phyloP scores from a whole-genome alignment of 2,797 vertebrate species.

The Macrochelys suwanniensis region DNA sequence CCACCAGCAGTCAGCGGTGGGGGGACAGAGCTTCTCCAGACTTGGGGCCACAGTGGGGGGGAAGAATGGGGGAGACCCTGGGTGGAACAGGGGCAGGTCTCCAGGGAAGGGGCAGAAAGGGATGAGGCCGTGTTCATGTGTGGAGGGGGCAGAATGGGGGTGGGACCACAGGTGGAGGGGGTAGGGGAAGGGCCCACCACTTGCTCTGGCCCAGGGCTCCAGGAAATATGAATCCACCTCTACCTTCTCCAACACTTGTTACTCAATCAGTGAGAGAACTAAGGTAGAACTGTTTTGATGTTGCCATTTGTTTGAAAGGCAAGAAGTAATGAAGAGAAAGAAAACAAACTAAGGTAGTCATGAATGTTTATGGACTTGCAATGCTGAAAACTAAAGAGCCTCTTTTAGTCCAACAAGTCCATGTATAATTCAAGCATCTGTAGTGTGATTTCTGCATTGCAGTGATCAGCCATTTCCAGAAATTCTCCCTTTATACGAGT shows the following conservation, averaged over 20 bases:
- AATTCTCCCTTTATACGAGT: background rate
- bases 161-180: too few species aligned
- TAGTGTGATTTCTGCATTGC: background rate
- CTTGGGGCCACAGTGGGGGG: too few species aligned
- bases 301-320: background rate
- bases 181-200: too few species aligned
- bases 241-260: background rate
- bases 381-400: background rate
- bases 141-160: too few species aligned
- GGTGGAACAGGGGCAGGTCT: too few species aligned
- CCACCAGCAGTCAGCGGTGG: too few species aligned
- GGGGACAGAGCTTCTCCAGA: too few species aligned
- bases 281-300: constrained; percentile 59
- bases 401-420: background rate
- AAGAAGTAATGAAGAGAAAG: constrained; percentile 15
- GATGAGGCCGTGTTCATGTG: too few species aligned
- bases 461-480: background rate
- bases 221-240: too few species aligned
- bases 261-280: constrained; percentile 65
- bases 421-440: background rate
- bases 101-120: too few species aligned
- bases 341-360: constrained; percentile 49
- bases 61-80: too few species aligned
- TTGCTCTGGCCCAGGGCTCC: too few species aligned
- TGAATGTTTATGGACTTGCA: constrained; percentile 13